Evolutionary conservation across 92 coral and sea anemone genomes (phyloP), one percentile per base, ranked within the genome.

Genomic region (Desmophyllum pertusum): DNA sequence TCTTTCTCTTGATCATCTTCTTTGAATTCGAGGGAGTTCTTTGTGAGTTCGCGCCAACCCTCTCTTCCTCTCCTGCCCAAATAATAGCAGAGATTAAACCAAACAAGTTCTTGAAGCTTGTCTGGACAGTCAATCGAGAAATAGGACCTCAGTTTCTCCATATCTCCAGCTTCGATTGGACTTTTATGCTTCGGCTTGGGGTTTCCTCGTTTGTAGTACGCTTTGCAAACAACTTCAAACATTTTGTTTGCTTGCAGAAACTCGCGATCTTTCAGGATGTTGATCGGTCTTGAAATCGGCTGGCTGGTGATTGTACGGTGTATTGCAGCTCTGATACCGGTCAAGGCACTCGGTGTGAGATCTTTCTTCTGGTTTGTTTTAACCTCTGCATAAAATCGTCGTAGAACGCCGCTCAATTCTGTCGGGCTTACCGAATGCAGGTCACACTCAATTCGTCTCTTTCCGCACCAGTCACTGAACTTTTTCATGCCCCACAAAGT

Each of bases 271-370:
- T 81, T 70, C 69, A 81, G 86, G 33, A 70, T 81, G 38, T 70
- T 81, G 1, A 81, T 70, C 13, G 79, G 55, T 51, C 86, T 83
- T 83, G 71, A 51, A 71, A 71, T 50, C 53, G 69, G 86, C 46
- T 83, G 86, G n/a, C 86, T 50, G 6, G 80, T 70, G 11, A 83
- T 83, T 69, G 69, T 35, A 41, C 86, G 67, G 80, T 83, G 80
- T 9, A 72, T 46, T 0, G 86, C 80, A 72, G 86, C 86, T 70
- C 70, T 45, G 7, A 83, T 48, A 35, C 86, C 86, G 27, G 86
- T 64, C 57, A 61, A 37, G 39, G 53, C 84, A 79, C 74, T 79
- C 15, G 23, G 33, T 39, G 42, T 33, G 0, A 39, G 84, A n/a
- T n/a, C n/a, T n/a, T n/a, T n/a, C n/a, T n/a, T n/a, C n/a, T n/a